Percentiles rank a stretch among this genome's conserved stretches.
Conservation (phyloP, 2,113 vertebrate species). For the Rhinolophus sinicus region DNA sequence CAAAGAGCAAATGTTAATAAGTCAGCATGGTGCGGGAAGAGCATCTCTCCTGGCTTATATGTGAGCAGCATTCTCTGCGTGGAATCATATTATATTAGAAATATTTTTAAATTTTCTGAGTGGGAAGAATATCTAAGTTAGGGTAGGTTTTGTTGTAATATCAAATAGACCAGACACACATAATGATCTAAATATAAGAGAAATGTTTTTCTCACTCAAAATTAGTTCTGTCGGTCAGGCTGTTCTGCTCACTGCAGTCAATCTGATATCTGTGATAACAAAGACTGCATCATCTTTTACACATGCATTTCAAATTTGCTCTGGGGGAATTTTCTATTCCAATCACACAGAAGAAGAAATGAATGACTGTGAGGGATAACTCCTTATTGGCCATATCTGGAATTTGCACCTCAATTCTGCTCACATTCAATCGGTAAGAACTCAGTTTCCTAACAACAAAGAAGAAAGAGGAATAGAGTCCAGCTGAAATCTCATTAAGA, state of each 20-base stretch:
- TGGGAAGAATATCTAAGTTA: background rate
- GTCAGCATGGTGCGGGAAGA: background rate
- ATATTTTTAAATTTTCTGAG: background rate
- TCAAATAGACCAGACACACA: background rate
- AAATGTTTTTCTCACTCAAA: background rate
- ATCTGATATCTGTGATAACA: background rate
- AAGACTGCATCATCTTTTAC: background rate
- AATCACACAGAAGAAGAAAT: background rate
- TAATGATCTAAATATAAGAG: background rate
- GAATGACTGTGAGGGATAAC: background rate
- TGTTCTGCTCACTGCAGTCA: background rate
- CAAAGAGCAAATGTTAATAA: background rate
- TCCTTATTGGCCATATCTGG: background rate
- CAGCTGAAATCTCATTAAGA: background rate
- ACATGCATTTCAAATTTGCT: background rate
- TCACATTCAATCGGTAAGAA: background rate
- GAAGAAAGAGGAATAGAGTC: background rate
- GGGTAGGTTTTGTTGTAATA: background rate
- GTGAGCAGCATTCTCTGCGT: background rate
- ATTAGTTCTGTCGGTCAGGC: background rate
- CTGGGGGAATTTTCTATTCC: background rate
- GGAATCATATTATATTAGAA: background rate
- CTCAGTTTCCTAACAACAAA: background rate
- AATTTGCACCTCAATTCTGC: background rate
- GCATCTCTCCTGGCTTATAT: background rate